These are phyloP conservation scores for Eilema sororculum DNA, from an alignment of 2,888 invertebrate species.

Conservation along the genomic window DNA sequence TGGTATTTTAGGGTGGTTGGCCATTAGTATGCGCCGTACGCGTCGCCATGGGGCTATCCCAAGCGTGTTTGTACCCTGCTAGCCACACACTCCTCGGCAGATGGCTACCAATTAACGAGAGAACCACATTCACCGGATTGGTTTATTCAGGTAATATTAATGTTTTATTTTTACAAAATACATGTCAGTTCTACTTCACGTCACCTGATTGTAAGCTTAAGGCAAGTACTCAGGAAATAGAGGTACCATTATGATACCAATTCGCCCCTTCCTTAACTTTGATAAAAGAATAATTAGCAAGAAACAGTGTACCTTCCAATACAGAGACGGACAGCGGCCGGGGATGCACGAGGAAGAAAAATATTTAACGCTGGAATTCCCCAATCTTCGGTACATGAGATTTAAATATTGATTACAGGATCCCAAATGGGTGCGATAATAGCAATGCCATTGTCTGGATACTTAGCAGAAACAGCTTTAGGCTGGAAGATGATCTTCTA, in stretches of 20 bases:
- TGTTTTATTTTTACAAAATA: too few relatives aligned
- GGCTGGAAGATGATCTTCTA: constrained; percentile 92
- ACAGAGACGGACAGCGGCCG: too few relatives aligned
- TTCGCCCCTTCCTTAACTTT: too few relatives aligned
- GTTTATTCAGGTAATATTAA: constrained; percentile 84
- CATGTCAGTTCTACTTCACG: too few relatives aligned
- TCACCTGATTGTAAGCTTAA: too few relatives aligned
- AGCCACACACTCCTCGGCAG: constrained; percentile 89
- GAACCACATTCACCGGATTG: constrained; percentile 78
- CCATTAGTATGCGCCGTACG: constrained; percentile 88
- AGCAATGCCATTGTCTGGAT: constrained; percentile 89
- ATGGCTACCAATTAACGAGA: constrained; percentile 89
- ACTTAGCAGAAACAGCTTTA: constrained; percentile 83
- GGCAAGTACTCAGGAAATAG: too few relatives aligned
- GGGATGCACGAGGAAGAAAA: too few relatives aligned
- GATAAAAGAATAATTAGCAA: too few relatives aligned
- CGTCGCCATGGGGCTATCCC: constrained; percentile 89
- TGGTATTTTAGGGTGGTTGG: constrained; percentile 79
- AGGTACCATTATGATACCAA: too few relatives aligned
- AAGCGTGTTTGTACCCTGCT: constrained; percentile 89
- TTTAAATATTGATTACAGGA: constrained; percentile 71
- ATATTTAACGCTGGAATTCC: too few relatives aligned
- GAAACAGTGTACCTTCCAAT: too few relatives aligned
- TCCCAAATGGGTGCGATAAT: constrained; percentile 90
- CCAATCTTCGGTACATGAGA: not conserved